Percentiles rank a stretch among this genome's conserved stretches.
Conservation (phyloP, 2,888 invertebrate species). For the Pollenia amentaria region DNA sequence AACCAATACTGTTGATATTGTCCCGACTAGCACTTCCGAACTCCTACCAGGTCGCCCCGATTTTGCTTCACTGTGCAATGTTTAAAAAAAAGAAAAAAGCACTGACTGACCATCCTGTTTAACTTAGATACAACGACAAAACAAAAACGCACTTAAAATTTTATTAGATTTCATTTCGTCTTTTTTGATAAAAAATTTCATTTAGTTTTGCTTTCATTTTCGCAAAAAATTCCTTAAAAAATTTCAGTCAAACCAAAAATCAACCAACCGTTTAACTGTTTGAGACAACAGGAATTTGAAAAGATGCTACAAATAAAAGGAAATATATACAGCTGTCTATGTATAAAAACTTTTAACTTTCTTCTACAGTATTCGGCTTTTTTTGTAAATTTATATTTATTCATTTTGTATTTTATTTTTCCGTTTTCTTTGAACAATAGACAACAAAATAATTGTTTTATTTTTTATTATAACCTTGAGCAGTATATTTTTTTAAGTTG, state of each 20-base stretch:
- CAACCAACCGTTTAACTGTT: slow-evolving; percentile 57
- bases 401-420: background rate
- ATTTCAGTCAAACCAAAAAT: slow-evolving; percentile 39
- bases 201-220: slow-evolving; percentile 1
- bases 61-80: too few species aligned
- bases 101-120: too few species aligned
- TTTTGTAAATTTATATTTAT: background rate
- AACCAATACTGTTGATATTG: too few species aligned
- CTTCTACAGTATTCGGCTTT: background rate
- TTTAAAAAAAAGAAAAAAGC: too few species aligned
- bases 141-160: slow-evolving; percentile 12
- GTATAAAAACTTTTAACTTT: slow-evolving; percentile 31
- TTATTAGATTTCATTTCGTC: slow-evolving; percentile 19
- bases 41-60: too few species aligned
- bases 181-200: background rate
- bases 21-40: too few species aligned
- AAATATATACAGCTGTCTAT: too few species aligned
- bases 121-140: background rate
- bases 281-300: slow-evolving; percentile 34
- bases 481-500: background rate
- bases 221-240: background rate
- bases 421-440: slow-evolving; percentile 1
- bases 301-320: background rate
- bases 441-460: slow-evolving; percentile 15
- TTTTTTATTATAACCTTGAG: slow-evolving; percentile 32